Evolutionary conservation across 2,113 vertebrate genomes (phyloP).

Genomic region (Clarias gariepinus): DNA sequence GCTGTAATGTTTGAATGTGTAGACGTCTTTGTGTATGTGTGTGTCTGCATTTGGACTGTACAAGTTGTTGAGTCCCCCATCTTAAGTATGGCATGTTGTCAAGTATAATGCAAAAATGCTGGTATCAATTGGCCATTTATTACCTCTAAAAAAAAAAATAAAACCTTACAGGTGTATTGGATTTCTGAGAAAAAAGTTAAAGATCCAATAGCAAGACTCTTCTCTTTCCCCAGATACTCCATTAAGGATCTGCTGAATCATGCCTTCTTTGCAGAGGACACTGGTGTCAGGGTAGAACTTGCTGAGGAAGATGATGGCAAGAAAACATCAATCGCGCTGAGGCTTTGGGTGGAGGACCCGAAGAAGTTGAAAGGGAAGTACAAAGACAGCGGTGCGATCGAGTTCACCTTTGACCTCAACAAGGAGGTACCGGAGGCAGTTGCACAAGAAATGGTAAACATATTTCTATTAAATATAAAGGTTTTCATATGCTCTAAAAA

Average conservation of each 20-base stretch:
- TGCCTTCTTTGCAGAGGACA: slow-evolving; percentile 98
- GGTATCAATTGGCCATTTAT: background rate
- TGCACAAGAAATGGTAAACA: slow-evolving; percentile 96
- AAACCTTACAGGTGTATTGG: background rate
- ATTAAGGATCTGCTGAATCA: slow-evolving; percentile 98
- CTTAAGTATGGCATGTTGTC: background rate
- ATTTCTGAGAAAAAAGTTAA: background rate
- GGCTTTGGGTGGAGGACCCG: slow-evolving; percentile 97
- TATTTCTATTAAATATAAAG: background rate
- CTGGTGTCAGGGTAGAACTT: slow-evolving; percentile 95
- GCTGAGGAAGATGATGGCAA: slow-evolving; percentile 95
- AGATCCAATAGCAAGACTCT: slow-evolving; percentile 10
- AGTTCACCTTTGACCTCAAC: slow-evolving; percentile 93
- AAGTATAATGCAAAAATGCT: background rate
- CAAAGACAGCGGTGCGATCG: slow-evolving; percentile 96
- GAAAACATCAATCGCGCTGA: slow-evolving; percentile 90
- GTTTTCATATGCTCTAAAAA: background rate
- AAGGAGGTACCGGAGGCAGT: slow-evolving; percentile 93
- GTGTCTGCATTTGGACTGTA: background rate
- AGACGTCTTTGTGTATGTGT: background rate
- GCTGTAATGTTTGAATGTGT: background rate
- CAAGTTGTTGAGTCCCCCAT: background rate
- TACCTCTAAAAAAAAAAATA: background rate
- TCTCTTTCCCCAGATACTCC: slow-evolving; percentile 80
- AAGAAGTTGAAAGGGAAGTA: slow-evolving; percentile 98